Percentiles rank a stretch among this genome's conserved stretches.
These are phyloP conservation scores for Armadillidium nasatum DNA, from an alignment of 1,140 invertebrate species.

Conservation along the genomic window DNA sequence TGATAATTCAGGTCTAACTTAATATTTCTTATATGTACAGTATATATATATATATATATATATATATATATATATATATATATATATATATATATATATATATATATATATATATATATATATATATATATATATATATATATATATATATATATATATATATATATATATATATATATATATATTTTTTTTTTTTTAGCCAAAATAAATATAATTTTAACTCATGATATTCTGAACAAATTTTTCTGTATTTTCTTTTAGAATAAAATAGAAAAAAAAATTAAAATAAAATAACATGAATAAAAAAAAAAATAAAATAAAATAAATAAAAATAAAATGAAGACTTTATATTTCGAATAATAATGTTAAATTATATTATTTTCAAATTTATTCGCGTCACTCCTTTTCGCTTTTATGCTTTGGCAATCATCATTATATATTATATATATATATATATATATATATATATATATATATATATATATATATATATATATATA, in stretches of 20 bases:
- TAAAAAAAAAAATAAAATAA: too few species aligned
- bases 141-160: slow-evolving; percentile 14
- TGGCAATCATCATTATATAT: too few species aligned
- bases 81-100: slow-evolving; percentile 8
- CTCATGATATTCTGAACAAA: not conserved
- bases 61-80: not conserved
- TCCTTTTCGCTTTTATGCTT: too few species aligned
- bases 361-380: too few species aligned
- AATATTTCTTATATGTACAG: too few species aligned
- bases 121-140: slow-evolving; percentile 10
- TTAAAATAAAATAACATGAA: not conserved
- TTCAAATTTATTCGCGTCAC: too few species aligned
- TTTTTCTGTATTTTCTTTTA: not conserved
- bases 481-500: not conserved
- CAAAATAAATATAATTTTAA: slow-evolving; percentile 12
- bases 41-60: too few species aligned
- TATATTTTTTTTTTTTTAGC: not conserved
- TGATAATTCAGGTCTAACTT: too few species aligned
- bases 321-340: too few species aligned
- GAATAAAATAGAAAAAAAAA: not conserved
- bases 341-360: too few species aligned
- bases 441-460: not conserved
- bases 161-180: not conserved
- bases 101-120: slow-evolving; percentile 5
- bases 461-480: slow-evolving; percentile 11